Percentiles rank a stretch among this genome's conserved stretches.
phyloP scores from a whole-genome alignment of 2,797 vertebrate genomes.

The Chaetodon trifasciatus region DNA sequence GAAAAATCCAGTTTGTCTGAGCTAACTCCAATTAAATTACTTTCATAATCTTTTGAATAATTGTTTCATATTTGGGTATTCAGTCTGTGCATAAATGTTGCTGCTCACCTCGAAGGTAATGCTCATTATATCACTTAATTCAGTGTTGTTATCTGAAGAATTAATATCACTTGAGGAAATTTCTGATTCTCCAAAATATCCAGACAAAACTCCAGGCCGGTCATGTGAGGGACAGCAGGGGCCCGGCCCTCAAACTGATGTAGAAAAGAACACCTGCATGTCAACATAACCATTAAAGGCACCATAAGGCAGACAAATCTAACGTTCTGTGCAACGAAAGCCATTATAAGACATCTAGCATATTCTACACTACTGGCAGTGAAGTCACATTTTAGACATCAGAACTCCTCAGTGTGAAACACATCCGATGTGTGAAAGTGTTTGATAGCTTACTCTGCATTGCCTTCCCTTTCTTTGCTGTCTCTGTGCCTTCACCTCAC shows the following conservation, averaged over 20 bases:
- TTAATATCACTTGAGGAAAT: neutral
- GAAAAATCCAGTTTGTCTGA: neutral
- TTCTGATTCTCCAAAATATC: neutral
- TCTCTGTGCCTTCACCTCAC: neutral
- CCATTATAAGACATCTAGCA: neutral
- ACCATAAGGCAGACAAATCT: too few relatives aligned
- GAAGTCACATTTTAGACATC: neutral
- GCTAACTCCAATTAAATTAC: conserved; percentile 1
- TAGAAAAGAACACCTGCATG: neutral
- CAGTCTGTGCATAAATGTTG: conserved; percentile 3
- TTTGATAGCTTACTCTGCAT: neutral
- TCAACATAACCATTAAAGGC: neutral
- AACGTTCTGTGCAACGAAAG: neutral
- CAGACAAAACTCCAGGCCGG: neutral
- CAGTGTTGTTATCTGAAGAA: neutral
- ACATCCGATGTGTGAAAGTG: neutral
- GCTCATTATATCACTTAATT: conserved; percentile 30
- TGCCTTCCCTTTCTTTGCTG: neutral
- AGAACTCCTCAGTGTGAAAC: neutral
- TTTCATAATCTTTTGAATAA: neutral
- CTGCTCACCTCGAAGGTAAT: neutral
- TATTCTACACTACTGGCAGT: neutral
- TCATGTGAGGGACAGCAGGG: neutral
- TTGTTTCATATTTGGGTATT: neutral
- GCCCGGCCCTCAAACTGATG: neutral